A percentile compares a stretch with the other conserved stretches of the same genome.
These are phyloP conservation scores for Toxotes jaculatrix DNA, from an alignment of 2,113 vertebrate species.

Conservation along the genomic window DNA sequence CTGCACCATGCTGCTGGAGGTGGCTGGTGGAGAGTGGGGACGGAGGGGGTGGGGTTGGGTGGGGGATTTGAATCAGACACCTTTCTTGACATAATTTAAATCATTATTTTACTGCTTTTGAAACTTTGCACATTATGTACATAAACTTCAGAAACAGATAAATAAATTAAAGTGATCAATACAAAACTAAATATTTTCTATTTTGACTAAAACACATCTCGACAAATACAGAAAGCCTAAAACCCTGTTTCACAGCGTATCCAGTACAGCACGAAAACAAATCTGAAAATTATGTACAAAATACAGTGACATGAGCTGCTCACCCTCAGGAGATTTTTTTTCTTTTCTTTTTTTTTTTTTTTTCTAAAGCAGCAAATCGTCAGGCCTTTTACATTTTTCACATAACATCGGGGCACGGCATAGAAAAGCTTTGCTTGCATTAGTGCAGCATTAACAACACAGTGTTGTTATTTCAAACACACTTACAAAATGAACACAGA, in stretches of 20 bases:
- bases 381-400: constrained; percentile 74
- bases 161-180: constrained; percentile 99
- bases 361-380: constrained; percentile 78
- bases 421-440: constrained; percentile 77
- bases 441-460: constrained; percentile 79
- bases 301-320: constrained; percentile 80
- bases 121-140: constrained; percentile 96
- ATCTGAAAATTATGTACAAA: constrained; percentile 90
- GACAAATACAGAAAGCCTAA: constrained; percentile 90
- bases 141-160: constrained; percentile 92
- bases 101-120: constrained; percentile 96
- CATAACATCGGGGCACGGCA: constrained; percentile 76
- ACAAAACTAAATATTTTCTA: constrained; percentile 98
- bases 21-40: constrained; percentile 35
- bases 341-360: constrained; percentile 49
- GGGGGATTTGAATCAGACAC: constrained; percentile 75
- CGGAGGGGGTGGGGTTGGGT: background rate
- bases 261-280: constrained; percentile 91
- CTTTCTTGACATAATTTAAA: constrained; percentile 86
- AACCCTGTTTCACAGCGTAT: constrained; percentile 94
- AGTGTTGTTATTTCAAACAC: constrained; percentile 78
- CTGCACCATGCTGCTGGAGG: constrained; percentile 44
- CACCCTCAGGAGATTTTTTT: constrained; percentile 59
- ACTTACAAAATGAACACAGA: constrained; percentile 82
- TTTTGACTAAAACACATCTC: constrained; percentile 92